Percentiles rank a stretch among this genome's conserved stretches.
Evolutionary conservation across 2,797 vertebrate genomes (phyloP).

Genomic region (Sphaeramia orbicularis): DNA sequence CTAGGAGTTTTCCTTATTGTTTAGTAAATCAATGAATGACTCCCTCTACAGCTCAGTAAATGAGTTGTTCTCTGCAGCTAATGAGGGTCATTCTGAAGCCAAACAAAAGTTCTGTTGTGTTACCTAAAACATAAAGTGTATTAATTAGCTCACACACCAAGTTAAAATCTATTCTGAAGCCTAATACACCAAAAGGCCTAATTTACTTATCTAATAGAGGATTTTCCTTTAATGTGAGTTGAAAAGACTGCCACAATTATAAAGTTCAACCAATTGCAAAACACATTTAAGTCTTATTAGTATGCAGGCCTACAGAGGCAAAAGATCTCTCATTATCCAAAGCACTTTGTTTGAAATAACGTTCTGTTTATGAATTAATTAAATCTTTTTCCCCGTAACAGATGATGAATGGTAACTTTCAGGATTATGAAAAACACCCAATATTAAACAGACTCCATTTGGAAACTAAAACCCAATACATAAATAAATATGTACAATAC

Average conservation of each 20-base stretch:
- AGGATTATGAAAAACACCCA: no score
- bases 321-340: no score
- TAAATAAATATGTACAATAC: no score
- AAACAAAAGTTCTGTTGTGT: constrained; percentile 30
- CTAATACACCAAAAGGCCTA: background rate
- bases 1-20: background rate
- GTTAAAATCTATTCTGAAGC: constrained; percentile 7
- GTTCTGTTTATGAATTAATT: no score
- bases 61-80: constrained; percentile 17
- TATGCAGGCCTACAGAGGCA: background rate
- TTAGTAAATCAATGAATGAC: constrained; percentile 32
- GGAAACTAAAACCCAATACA: no score
- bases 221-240: background rate
- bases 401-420: no score
- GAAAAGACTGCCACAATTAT: background rate
- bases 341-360: no score
- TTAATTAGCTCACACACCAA: constrained; percentile 25
- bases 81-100: constrained; percentile 15
- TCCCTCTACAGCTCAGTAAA: constrained; percentile 19
- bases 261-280: background rate
- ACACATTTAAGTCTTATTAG: background rate
- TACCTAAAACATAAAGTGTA: constrained; percentile 15
- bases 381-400: no score
- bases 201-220: background rate
- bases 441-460: no score